Conservation (phyloP, 2,113 vertebrate genomes). For the Indri indri region DNA sequence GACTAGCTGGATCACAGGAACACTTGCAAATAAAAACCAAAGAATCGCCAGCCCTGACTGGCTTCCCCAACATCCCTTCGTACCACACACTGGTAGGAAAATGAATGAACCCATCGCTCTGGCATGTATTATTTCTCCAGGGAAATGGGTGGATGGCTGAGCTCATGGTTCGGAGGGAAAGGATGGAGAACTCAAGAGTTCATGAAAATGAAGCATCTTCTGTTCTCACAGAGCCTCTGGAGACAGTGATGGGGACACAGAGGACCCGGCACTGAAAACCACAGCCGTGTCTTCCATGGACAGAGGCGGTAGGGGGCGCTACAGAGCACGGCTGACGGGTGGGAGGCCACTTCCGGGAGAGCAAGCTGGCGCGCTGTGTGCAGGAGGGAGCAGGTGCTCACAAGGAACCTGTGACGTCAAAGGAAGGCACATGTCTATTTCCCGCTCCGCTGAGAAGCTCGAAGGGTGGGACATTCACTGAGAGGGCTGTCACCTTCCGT, state of each 20-base stretch:
- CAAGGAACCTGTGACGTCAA: not conserved
- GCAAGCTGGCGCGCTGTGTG: not conserved
- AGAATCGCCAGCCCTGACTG: not conserved
- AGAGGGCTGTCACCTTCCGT: not conserved
- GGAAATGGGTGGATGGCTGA: not conserved
- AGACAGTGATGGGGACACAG: not conserved
- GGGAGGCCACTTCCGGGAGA: not conserved
- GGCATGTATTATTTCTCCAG: not conserved
- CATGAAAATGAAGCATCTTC: not conserved
- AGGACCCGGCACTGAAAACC: not conserved
- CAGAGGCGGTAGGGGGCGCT: conserved; percentile 78
- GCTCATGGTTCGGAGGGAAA: not conserved
- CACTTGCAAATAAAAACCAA: conserved; percentile 15
- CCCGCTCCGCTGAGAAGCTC: not conserved
- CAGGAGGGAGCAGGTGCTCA: not conserved
- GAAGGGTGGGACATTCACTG: not conserved
- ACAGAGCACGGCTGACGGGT: not conserved
- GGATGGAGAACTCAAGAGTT: not conserved
- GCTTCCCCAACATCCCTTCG: not conserved
- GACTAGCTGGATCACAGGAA: not conserved
- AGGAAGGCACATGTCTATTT: not conserved
- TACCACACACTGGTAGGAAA: not conserved
- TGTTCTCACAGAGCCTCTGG: not conserved
- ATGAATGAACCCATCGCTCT: not conserved
- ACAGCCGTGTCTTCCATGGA: not conserved